Conservation (phyloP, 1,140 invertebrate species). For the Nephotettix cincticeps region DNA sequence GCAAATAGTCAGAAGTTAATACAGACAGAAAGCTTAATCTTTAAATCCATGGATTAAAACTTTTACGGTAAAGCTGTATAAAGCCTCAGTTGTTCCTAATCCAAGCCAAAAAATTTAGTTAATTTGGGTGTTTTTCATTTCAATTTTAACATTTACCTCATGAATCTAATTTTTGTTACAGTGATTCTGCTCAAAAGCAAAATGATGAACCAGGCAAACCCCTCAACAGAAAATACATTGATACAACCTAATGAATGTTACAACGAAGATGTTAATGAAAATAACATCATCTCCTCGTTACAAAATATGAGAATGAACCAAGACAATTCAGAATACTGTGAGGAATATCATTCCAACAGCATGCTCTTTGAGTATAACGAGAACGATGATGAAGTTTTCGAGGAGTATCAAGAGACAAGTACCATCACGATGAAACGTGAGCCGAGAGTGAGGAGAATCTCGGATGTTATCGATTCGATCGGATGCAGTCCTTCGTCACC, state of each 20-base stretch:
- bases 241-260: not conserved
- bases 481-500: slow-evolving; percentile 26
- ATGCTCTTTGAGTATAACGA: slow-evolving; percentile 4
- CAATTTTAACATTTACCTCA: no score
- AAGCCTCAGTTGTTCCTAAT: no score
- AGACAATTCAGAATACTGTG: not conserved
- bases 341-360: slow-evolving; percentile 6
- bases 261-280: not conserved
- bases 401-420: slow-evolving; percentile 17
- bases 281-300: not conserved
- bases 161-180: no score
- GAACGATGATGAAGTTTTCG: slow-evolving; percentile 36
- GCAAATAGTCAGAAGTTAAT: no score
- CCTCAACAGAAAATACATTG: not conserved
- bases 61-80: no score
- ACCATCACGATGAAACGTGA: not conserved
- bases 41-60: no score
- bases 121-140: no score
- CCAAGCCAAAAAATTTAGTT: no score
- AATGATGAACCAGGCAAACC: not conserved
- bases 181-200: not conserved
- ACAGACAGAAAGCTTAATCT: no score
- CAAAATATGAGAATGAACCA: not conserved
- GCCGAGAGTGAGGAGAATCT: slow-evolving; percentile 34
- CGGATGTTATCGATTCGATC: slow-evolving; percentile 40